A percentile compares a stretch with the other conserved stretches of the same genome.
Conservation (phyloP, 2,113 vertebrate genomes). For the Phalacrocorax carbo region DNA sequence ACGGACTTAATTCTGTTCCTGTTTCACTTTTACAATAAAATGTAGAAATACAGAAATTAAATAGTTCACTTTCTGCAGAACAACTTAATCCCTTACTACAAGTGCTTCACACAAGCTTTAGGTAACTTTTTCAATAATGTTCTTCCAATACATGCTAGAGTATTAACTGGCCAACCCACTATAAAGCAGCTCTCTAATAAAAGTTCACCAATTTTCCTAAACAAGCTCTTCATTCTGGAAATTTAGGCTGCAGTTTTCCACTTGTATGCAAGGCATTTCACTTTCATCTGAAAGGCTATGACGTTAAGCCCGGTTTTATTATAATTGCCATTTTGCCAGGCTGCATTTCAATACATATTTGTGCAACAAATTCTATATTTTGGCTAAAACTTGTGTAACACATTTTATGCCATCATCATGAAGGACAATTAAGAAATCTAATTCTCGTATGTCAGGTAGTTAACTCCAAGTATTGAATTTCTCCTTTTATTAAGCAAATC, state of each 20-base stretch:
- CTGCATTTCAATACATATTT: background rate
- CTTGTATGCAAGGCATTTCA: background rate
- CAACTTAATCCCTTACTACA: background rate
- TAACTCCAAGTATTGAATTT: background rate
- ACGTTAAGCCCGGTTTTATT: background rate
- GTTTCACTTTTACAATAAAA: background rate
- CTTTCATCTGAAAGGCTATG: background rate
- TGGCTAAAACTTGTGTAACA: background rate
- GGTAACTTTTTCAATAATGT: background rate
- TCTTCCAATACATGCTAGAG: background rate
- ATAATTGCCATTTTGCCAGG: background rate
- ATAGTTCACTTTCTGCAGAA: background rate
- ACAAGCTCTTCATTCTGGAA: background rate
- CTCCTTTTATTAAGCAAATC: background rate
- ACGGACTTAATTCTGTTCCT: background rate
- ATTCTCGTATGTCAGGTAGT: background rate
- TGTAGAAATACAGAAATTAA: background rate
- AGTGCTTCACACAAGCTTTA: background rate
- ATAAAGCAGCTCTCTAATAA: background rate
- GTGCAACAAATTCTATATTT: background rate
- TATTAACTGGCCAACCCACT: background rate
- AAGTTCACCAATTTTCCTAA: background rate
- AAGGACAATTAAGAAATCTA: background rate
- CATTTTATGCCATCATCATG: background rate
- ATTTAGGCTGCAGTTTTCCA: background rate